Base-by-base conservation (phyloP, 2,113 vertebrate genomes). In the Gymnarchus niloticus region DNA sequence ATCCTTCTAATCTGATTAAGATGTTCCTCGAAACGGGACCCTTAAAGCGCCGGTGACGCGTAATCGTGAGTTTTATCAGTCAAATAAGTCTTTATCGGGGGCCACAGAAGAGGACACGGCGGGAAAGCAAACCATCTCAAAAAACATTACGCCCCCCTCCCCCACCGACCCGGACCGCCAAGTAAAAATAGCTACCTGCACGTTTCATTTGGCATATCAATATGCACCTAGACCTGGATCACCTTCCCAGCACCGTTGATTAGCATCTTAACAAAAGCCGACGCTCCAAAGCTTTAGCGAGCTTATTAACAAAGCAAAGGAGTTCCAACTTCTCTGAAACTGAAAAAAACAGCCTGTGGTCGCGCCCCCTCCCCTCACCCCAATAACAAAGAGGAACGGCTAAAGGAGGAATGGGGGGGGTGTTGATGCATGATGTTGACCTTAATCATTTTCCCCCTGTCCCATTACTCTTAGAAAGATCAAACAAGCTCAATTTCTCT, bases 341-440 rank as follows among this genome's bases (percentile, higher is more conserved):
- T 89, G 85, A 88, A 51, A 25, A 93, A 89, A 83, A 84, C 90
- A 84, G 85, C 87, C 86, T 78, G 89, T 59, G 88, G 89, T 78
- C 81, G 86, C 87, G 88, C 91, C 91, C 90, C 91, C 89, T 87
- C 87, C 89, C 87, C 86, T 88, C 76, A 85, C 41, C 87, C 89
- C 88, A 93, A 93, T 89, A 93, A 95, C 93, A 94, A 94, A 93
- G 84, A n/a, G 81, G 81, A 69, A 65, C 69, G 85, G 85, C 91
- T 90, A 89, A 89, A 89, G 92, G 91, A 91, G 91, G 90, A 87
- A 87, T 87, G 90, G 91, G 90, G 89, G 84, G 91, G 87, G 84
- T 89, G 91, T 86, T 90, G 89, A 91, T 90, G 92, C 86, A 89
- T 88, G 87, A 80, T 90, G 90, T 89, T 91, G 90, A 91, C 89